Conservation (phyloP, 2,888 invertebrate species). For the Oscheius sp. region DNA sequence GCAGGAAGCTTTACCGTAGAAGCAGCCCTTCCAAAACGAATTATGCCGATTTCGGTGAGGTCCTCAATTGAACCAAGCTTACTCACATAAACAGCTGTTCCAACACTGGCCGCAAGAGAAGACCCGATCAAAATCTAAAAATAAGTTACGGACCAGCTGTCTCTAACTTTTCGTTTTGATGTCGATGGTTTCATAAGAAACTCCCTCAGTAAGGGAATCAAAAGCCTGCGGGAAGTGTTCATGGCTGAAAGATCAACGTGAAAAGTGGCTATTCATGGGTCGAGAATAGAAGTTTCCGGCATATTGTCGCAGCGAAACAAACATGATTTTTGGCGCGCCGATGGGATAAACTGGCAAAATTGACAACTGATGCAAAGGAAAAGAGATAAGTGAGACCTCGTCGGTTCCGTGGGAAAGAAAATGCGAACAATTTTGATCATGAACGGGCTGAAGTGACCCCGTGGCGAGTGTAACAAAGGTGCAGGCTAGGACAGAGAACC, state of each 20-base stretch:
- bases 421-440: conserved; percentile 1
- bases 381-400: not conserved
- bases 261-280: too few species aligned
- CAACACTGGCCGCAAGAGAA: conserved; percentile 6
- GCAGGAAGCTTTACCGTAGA: conserved; percentile 77
- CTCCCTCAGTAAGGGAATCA: not conserved
- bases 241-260: conserved; percentile 1
- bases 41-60: conserved; percentile 80
- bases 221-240: not conserved
- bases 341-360: too few species aligned
- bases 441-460: not conserved
- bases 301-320: too few species aligned
- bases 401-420: not conserved
- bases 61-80: conserved; percentile 15
- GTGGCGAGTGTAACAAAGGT: not conserved
- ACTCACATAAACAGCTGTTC: conserved; percentile 15
- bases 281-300: too few species aligned
- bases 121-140: conserved; percentile 4
- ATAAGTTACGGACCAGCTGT: not conserved
- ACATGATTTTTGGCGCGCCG: too few species aligned
- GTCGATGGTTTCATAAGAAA: not conserved
- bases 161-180: not conserved
- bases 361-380: not conserved
- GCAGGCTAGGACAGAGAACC: not conserved
- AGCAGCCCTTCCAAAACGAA: conserved; percentile 88